A percentile compares a stretch with the other conserved stretches of the same genome.
Evolutionary conservation across 2,797 vertebrate genomes (phyloP).

Genomic region (Hydrolagus colliei): DNA sequence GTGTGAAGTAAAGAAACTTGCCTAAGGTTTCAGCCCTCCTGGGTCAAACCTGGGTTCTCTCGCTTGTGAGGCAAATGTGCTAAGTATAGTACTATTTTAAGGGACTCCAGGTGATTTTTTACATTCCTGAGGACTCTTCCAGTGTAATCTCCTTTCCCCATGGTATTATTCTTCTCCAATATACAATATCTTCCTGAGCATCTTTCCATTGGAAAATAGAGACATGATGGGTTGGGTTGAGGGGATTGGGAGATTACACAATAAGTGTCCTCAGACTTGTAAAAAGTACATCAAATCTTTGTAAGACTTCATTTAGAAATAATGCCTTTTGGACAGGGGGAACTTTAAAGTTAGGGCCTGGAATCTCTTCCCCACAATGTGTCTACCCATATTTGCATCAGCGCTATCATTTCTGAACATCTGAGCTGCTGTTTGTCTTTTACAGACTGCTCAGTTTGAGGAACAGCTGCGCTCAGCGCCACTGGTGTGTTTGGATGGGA

Average conservation of each 20-base stretch:
- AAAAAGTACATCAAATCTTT: not conserved
- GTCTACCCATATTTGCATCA: not conserved
- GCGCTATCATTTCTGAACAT: not conserved
- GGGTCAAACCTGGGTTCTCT: too few relatives aligned
- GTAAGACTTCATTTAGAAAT: not conserved
- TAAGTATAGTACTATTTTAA: too few relatives aligned
- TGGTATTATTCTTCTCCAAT: too few relatives aligned
- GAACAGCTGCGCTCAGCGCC: slow-evolving; percentile 61
- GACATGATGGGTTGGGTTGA: too few relatives aligned
- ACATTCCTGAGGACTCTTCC: too few relatives aligned
- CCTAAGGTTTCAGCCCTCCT: too few relatives aligned
- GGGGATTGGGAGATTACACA: not conserved
- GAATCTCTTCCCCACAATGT: not conserved
- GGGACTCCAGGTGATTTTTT: too few relatives aligned
- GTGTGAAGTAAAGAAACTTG: too few relatives aligned
- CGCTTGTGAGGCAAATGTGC: too few relatives aligned
- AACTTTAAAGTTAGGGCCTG: not conserved
- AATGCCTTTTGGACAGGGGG: not conserved
- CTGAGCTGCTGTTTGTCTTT: slow-evolving; percentile 9
- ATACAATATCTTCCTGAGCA: too few relatives aligned
- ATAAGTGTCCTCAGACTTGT: not conserved
- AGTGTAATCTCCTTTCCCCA: too few relatives aligned
- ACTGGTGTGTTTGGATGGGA: slow-evolving; percentile 77
- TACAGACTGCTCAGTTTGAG: slow-evolving; percentile 75
- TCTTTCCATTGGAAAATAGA: too few relatives aligned